These are phyloP conservation scores for Isoperla grammatica DNA, from an alignment of 2,888 invertebrate species.

Conservation along the genomic window DNA sequence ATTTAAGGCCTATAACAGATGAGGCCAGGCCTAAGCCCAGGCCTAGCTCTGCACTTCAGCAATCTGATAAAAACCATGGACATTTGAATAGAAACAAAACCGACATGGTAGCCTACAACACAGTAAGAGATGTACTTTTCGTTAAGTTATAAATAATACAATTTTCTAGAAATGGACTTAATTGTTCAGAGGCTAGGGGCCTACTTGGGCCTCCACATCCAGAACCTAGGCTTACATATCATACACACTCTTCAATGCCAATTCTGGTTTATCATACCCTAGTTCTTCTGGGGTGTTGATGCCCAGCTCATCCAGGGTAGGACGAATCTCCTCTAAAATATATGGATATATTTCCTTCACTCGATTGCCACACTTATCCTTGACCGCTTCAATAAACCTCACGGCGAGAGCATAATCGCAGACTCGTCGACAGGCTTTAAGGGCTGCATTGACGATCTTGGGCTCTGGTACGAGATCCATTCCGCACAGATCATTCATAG, in stretches of 20 bases:
- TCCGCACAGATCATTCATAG: constrained; percentile 81
- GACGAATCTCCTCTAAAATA: constrained; percentile 82
- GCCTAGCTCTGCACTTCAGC: too few relatives aligned
- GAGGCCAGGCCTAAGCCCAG: too few relatives aligned
- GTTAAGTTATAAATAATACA: too few relatives aligned
- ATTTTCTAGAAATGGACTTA: not conserved
- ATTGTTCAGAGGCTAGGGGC: not conserved
- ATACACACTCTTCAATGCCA: constrained; percentile 71
- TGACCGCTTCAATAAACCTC: constrained; percentile 87
- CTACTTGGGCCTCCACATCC: not conserved
- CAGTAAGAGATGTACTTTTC: too few relatives aligned
- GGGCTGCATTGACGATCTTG: constrained; percentile 74
- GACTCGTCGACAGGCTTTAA: constrained; percentile 86
- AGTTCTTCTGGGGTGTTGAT: constrained; percentile 91
- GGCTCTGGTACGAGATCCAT: constrained; percentile 94
- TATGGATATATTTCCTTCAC: constrained; percentile 79
- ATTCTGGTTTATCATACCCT: constrained; percentile 95
- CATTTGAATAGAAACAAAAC: too few relatives aligned
- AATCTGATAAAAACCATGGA: too few relatives aligned
- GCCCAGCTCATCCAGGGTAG: constrained; percentile 89
- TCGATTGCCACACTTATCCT: constrained; percentile 76
- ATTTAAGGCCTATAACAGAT: too few relatives aligned
- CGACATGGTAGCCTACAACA: too few relatives aligned
- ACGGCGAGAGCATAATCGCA: constrained; percentile 92
- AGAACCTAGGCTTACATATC: constrained; percentile 50